Percentiles rank a stretch among this genome's conserved stretches.
Conservation (phyloP, 2,113 vertebrate species). For the Prolemur simus region DNA sequence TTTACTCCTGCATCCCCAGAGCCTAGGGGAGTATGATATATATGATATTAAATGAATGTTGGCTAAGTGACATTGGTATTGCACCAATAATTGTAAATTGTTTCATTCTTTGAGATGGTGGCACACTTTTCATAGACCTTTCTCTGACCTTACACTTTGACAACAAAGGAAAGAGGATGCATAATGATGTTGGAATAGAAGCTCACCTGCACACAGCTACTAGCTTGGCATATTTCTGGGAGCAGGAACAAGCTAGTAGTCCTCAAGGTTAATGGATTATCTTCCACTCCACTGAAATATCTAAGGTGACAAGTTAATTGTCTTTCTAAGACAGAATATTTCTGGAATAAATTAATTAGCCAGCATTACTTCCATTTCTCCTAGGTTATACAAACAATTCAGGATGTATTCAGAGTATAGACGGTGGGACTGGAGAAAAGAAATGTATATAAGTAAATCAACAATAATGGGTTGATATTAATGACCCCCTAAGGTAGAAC, state of each 20-base stretch:
- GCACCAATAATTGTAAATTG: neutral
- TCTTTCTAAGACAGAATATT: neutral
- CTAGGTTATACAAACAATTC: neutral
- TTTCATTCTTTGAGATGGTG: neutral
- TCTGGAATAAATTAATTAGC: constrained; percentile 6
- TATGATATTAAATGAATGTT: neutral
- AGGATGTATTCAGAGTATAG: neutral
- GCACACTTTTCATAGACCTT: neutral
- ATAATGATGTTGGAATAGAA: neutral
- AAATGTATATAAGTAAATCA: neutral
- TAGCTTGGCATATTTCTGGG: neutral
- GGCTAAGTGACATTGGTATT: neutral
- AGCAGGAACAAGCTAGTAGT: neutral
- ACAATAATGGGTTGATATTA: neutral
- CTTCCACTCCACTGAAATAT: neutral
- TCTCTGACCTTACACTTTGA: neutral
- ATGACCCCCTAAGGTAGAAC: neutral
- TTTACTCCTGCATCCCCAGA: neutral
- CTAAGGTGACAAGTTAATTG: neutral
- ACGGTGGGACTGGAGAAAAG: neutral
- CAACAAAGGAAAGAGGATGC: neutral
- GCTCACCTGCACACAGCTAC: neutral
- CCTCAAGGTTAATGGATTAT: neutral
- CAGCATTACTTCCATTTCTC: neutral
- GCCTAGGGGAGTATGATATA: neutral